These are phyloP conservation scores for Carassius gibelio DNA, from an alignment of 2,113 vertebrate genomes.

Conservation along the genomic window DNA sequence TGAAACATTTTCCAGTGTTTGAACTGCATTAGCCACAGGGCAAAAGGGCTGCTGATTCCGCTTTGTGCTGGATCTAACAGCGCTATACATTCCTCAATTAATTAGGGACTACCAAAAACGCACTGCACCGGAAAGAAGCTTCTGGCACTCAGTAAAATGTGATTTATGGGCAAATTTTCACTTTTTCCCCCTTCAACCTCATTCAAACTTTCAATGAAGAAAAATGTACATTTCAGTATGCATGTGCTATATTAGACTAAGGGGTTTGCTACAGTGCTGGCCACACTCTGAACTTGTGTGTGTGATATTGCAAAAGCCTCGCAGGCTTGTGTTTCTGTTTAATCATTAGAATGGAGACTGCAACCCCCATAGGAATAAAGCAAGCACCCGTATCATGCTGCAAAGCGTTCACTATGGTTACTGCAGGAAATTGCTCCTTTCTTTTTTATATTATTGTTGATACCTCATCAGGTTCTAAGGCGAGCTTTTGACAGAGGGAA, in stretches of 20 bases:
- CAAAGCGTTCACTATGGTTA: constrained; percentile 33
- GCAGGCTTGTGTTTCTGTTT: constrained; percentile 36
- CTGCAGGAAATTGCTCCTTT: constrained; percentile 29
- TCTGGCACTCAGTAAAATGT: constrained; percentile 38
- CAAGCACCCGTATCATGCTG: constrained; percentile 20
- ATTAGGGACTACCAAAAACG: constrained; percentile 31
- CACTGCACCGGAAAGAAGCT: constrained; percentile 34
- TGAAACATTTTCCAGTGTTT: constrained; percentile 20
- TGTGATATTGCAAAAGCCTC: constrained; percentile 36
- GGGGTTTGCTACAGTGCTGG: not conserved
- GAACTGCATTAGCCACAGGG: constrained; percentile 19
- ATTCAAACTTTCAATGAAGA: constrained; percentile 35
- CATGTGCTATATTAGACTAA: constrained; percentile 28
- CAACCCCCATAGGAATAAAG: constrained; percentile 17
- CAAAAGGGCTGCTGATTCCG: constrained; percentile 17
- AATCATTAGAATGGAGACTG: constrained; percentile 39
- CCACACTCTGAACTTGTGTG: constrained; percentile 22
- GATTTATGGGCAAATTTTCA: constrained; percentile 27
- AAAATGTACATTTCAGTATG: constrained; percentile 13
- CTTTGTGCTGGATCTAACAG: not conserved
- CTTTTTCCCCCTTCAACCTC: constrained; percentile 23
- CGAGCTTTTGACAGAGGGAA: not conserved
- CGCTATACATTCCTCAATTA: constrained; percentile 14
- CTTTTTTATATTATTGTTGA: constrained; percentile 20
- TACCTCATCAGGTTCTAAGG: constrained; percentile 30